Conservation (phyloP, 2,797 vertebrate genomes). For the Gallinago stenura region DNA sequence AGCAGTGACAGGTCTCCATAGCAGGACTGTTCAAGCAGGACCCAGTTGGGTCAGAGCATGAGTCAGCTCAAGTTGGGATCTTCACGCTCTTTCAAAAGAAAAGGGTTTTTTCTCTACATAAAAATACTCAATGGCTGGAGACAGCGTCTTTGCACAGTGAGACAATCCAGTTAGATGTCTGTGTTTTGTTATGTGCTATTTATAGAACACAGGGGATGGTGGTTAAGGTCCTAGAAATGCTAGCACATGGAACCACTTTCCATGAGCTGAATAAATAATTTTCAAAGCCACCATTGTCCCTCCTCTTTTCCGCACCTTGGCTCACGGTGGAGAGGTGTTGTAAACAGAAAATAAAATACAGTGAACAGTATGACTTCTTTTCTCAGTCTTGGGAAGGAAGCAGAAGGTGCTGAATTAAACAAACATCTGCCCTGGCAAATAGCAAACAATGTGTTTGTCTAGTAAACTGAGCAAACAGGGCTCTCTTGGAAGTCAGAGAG, state of each 20-base stretch:
- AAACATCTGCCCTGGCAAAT: conserved; percentile 68
- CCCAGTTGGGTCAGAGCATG: not conserved
- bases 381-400: conserved; percentile 4
- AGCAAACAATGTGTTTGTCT: conserved; percentile 70
- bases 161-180: not conserved
- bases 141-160: not conserved
- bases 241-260: not conserved
- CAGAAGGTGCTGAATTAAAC: conserved; percentile 67
- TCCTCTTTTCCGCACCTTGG: not conserved
- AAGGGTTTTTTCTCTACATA: not conserved
- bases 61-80: not conserved
- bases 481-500: conserved; percentile 50
- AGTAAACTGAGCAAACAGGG: conserved; percentile 57
- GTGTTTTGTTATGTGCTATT: not conserved
- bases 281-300: not conserved
- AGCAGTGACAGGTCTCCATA: not conserved
- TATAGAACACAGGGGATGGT: not conserved
- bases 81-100: not conserved
- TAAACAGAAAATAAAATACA: not conserved
- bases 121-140: not conserved
- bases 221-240: not conserved
- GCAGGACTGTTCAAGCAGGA: not conserved
- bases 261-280: not conserved
- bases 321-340: not conserved
- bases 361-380: conserved; percentile 30